Evolutionary conservation across 2,888 invertebrate species (phyloP), one percentile per base, ranked within the genome.

Genomic region (Lasius fuliginosus): DNA sequence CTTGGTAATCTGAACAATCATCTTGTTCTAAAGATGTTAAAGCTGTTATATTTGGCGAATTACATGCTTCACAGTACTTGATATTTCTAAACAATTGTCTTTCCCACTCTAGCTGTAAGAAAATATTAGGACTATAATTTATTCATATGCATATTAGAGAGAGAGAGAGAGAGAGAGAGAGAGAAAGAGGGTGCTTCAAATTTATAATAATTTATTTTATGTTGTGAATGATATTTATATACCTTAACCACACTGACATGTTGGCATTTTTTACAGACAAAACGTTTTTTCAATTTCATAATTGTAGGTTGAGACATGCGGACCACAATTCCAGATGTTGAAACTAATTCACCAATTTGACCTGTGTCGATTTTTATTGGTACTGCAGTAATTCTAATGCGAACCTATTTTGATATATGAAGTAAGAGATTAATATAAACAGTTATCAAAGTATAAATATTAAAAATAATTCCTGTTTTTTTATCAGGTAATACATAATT

Each of bases 1-100:
- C 98, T 94, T 98, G 98, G 95, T 97, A 98, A 95, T 98, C 98
- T 91, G 96, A 97, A 93, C 96, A 98, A 92, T 97, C 96, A 86
- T 96, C 96, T 86, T 96, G 95, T 68, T 96, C 96, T 56, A 97
- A 95, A 75, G 96, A 94, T 85, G 95, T 96, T 27, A 96, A 94
- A 90, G 95, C 95, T 84, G 94, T 95, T 33, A 94, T 83, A 56
- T 76, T 92, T 86, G 82, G 86, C 0, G 92, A 88, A n/a, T 90
- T 88, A 86, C 95, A 95, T 8, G 92, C 89, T 85, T 89, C 88
- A 46, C 95, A 95, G 79, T 92, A 90, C 81, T 91, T 93, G 9
- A 91, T 82, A 68, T 93, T 92, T 40, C 87, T 90, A 85, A 94
- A 93, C n/a, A 83, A 79, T 79, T 92, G 91, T 87, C 89, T 93